Evolutionary conservation across 2,888 invertebrate genomes (phyloP).

Genomic region (Acleris cristana): DNA sequence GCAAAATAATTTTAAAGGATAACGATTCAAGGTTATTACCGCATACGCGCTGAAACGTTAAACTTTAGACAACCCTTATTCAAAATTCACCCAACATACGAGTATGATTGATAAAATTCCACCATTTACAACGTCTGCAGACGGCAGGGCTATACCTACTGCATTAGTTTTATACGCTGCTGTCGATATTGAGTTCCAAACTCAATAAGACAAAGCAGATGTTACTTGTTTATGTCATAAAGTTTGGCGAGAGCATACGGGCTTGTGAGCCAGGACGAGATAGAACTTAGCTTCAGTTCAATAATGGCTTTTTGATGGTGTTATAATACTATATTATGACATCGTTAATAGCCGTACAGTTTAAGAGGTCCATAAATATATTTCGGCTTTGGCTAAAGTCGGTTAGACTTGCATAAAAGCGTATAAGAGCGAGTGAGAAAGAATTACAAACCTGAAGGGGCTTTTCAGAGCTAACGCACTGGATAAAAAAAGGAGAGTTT

Average conservation of each 20-base stretch:
- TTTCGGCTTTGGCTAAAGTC: too few species aligned
- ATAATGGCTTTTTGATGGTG: too few species aligned
- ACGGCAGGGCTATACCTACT: not conserved
- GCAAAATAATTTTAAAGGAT: too few species aligned
- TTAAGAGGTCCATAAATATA: too few species aligned
- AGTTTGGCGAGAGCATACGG: constrained; percentile 16
- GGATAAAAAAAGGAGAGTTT: not conserved
- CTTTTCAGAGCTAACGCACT: not conserved
- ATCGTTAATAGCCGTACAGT: too few species aligned
- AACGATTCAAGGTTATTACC: too few species aligned
- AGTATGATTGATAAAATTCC: constrained; percentile 8
- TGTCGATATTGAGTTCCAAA: constrained; percentile 35
- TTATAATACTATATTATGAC: too few species aligned
- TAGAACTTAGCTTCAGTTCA: too few species aligned
- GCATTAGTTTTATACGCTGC: constrained; percentile 12
- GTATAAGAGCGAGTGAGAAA: too few species aligned
- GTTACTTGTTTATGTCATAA: constrained; percentile 35
- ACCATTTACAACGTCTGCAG: constrained; percentile 13
- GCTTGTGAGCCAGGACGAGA: not conserved
- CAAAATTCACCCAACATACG: not conserved
- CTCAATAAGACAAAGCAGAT: constrained; percentile 38
- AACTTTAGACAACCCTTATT: not conserved
- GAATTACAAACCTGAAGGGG: too few species aligned
- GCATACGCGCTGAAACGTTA: too few species aligned
- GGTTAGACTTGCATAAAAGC: too few species aligned